Percentiles rank a stretch among this genome's conserved stretches.
These are phyloP conservation scores for Chironomus tentans DNA, from an alignment of 2,888 invertebrate species.

Conservation along the genomic window DNA sequence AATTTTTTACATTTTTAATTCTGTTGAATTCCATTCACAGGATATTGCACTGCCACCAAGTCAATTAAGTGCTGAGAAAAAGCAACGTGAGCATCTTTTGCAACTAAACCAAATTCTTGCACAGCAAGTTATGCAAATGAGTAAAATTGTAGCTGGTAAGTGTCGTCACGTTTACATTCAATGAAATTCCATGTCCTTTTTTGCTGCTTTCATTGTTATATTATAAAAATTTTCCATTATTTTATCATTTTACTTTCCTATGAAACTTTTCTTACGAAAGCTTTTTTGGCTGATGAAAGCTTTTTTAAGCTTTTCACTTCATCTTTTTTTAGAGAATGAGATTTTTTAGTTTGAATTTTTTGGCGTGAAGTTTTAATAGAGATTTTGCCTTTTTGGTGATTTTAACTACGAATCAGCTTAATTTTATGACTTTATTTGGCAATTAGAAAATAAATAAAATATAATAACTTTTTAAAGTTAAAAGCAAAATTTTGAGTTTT, in stretches of 20 bases:
- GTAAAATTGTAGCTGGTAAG: conserved; percentile 91
- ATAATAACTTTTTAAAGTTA: no score
- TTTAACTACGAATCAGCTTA: no score
- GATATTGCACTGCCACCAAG: conserved; percentile 49
- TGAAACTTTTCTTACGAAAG: not conserved
- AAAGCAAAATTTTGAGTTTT: no score
- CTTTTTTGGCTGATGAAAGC: conserved; percentile 18
- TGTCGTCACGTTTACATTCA: conserved; percentile 29
- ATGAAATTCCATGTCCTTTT: conserved; percentile 18
- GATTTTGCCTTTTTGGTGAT: no score
- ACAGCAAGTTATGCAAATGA: conserved; percentile 89
- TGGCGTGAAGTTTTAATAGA: no score
- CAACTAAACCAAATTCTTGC: conserved; percentile 88
- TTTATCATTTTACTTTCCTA: not conserved
- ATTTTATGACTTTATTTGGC: no score
- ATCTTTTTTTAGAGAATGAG: not conserved
- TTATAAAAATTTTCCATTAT: conserved; percentile 26
- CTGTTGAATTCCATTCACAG: conserved; percentile 9
- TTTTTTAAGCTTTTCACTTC: not conserved
- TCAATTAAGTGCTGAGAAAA: conserved; percentile 73
- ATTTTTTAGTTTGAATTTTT: no score
- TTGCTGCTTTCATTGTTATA: conserved; percentile 16
- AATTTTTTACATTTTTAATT: conserved; percentile 28
- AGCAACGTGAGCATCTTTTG: conserved; percentile 78
- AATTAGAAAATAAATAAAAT: no score